Conservation (phyloP, 2,113 vertebrate species). For the Circaetus gallicus region DNA sequence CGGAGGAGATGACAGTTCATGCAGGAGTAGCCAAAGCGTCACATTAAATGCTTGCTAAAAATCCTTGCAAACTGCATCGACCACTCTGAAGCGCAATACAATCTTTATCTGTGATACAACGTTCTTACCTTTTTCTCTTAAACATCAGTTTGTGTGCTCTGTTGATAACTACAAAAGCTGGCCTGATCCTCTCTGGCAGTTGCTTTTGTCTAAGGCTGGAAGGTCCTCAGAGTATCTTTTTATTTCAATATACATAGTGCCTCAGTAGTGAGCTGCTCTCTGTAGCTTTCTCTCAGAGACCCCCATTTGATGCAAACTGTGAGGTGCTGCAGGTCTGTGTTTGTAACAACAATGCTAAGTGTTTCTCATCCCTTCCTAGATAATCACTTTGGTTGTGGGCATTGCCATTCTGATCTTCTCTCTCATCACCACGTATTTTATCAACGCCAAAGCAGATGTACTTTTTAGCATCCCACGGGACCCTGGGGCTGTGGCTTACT, state of each 20-base stretch:
- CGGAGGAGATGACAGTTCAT: not conserved
- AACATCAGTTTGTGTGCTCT: not conserved
- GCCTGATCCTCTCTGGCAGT: not conserved
- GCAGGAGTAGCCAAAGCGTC: not conserved
- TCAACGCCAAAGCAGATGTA: conserved; percentile 89
- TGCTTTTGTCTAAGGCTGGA: not conserved
- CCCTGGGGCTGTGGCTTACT: conserved; percentile 81
- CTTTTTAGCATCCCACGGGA: conserved; percentile 83
- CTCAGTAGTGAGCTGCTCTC: accelerated
- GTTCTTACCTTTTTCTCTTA: not conserved
- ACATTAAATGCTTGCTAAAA: not conserved
- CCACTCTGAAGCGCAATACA: accelerated
- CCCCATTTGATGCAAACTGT: accelerated
- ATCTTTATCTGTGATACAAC: not conserved
- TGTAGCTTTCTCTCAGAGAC: not conserved
- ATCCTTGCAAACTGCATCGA: accelerated
- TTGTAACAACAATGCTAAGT: not conserved
- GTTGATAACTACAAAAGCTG: not conserved
- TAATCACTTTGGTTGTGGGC: conserved; percentile 86
- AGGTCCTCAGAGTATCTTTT: not conserved
- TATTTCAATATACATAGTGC: accelerated
- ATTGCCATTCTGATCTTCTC: conserved; percentile 80
- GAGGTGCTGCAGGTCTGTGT: not conserved
- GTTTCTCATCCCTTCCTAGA: conserved; percentile 61
- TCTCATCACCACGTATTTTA: conserved; percentile 82